Conservation (phyloP, 1,140 invertebrate genomes). For the Aphelenchoides fujianensis region DNA sequence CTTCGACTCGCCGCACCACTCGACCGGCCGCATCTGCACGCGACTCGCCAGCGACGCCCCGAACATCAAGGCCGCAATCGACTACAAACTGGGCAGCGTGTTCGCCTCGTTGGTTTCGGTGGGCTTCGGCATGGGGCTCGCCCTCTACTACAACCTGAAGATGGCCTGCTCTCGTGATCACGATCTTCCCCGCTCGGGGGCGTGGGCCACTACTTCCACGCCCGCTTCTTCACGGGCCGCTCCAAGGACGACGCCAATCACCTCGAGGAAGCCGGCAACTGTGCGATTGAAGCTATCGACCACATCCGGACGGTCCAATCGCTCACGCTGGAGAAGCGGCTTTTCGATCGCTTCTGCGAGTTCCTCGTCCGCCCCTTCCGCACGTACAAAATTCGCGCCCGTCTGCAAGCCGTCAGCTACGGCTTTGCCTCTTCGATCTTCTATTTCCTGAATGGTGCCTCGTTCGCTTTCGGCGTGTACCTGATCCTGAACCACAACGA, state of each 20-base stretch:
- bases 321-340: constrained; percentile 43
- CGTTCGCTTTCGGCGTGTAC: constrained; percentile 65
- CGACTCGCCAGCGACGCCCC: constrained; percentile 66
- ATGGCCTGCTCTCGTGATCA: constrained; percentile 59
- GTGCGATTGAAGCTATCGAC: constrained; percentile 55
- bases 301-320: constrained; percentile 55
- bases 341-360: constrained; percentile 40
- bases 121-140: constrained; percentile 60
- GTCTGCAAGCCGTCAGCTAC: constrained; percentile 47
- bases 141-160: constrained; percentile 64
- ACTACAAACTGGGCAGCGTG: constrained; percentile 63
- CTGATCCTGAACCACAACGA: constrained; percentile 58
- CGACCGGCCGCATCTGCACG: constrained; percentile 65
- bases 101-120: constrained; percentile 64
- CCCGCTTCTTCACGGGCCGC: constrained; percentile 31
- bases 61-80: constrained; percentile 62
- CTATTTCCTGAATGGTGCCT: constrained; percentile 65
- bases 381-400: background rate
- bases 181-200: constrained; percentile 63
- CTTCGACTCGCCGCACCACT: constrained; percentile 66
- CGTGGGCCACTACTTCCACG: constrained; percentile 47
- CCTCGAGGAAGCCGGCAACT: constrained; percentile 65
- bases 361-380: constrained; percentile 28
- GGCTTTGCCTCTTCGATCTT: constrained; percentile 63
- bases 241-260: constrained; percentile 63